phyloP scores from a whole-genome alignment of 92 coral and sea anemone genomes.

The Zoanthus solanderi region DNA sequence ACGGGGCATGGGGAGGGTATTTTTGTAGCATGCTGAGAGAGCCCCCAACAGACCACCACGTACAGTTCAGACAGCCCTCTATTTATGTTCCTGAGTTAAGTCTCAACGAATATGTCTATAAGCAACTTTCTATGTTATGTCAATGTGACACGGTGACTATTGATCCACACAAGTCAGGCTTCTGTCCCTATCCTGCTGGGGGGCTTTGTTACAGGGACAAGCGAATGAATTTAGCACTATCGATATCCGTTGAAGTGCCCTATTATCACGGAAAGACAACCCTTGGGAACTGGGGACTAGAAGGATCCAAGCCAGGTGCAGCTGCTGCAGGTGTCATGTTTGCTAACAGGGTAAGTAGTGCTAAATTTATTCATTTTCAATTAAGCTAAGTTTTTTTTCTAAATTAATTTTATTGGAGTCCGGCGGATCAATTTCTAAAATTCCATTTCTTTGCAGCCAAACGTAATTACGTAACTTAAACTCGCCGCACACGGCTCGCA shows the following conservation, averaged over 20 bases:
- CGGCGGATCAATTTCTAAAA: no score
- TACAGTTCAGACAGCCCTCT: slow-evolving; percentile 43
- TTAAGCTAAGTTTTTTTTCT: not conserved
- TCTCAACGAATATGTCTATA: slow-evolving; percentile 67
- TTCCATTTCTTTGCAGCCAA: no score
- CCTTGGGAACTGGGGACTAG: slow-evolving; percentile 60
- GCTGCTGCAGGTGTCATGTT: slow-evolving; percentile 85
- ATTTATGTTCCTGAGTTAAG: slow-evolving; percentile 78
- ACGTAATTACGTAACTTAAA: no score
- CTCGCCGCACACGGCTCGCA: no score
- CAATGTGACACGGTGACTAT: slow-evolving; percentile 88
- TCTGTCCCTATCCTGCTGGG: slow-evolving; percentile 72
- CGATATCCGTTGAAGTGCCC: slow-evolving; percentile 74
- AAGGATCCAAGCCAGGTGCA: slow-evolving; percentile 88
- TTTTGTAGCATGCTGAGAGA: slow-evolving; percentile 89
- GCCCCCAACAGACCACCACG: slow-evolving; percentile 44
- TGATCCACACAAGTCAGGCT: slow-evolving; percentile 96
- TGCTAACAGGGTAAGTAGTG: slow-evolving; percentile 83
- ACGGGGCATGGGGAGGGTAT: slow-evolving; percentile 98
- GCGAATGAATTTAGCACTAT: slow-evolving; percentile 80
- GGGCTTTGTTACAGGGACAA: slow-evolving; percentile 88
- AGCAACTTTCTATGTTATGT: slow-evolving; percentile 67
- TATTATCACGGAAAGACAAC: slow-evolving; percentile 75
- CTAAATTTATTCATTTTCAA: not conserved
- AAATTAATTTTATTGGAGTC: not conserved